Evolutionary conservation across 2,888 invertebrate species (phyloP).

Genomic region (Meta bourneti): DNA sequence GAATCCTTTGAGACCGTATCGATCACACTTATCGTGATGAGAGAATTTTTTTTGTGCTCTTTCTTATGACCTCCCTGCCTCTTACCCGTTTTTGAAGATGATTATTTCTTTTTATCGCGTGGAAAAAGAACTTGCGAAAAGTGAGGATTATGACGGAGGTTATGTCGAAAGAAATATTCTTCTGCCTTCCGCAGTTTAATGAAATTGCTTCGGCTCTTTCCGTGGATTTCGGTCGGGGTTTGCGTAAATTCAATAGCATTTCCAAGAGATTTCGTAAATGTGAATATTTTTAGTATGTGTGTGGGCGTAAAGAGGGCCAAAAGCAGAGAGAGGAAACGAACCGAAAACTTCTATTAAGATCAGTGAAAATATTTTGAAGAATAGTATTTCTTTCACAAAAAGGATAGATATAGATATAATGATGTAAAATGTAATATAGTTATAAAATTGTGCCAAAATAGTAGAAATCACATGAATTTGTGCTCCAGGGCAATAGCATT

Average conservation of each 20-base stretch:
- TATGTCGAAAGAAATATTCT: constrained; percentile 61
- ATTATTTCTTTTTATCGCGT: constrained; percentile 14
- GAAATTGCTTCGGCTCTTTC: constrained; percentile 46
- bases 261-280: background rate
- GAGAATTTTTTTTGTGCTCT: constrained; percentile 55
- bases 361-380: too few relatives aligned
- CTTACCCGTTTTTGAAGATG: constrained; percentile 60
- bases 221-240: background rate
- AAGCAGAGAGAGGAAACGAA: background rate
- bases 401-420: too few relatives aligned
- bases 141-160: constrained; percentile 69
- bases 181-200: constrained; percentile 34
- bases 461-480: too few relatives aligned
- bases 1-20: constrained; percentile 74
- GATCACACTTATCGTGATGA: constrained; percentile 76
- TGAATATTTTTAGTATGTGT: background rate
- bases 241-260: background rate
- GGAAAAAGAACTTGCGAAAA: constrained; percentile 50
- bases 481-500: too few relatives aligned
- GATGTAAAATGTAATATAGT: too few relatives aligned
- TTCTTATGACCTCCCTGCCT: constrained; percentile 51
- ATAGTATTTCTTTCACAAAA: too few relatives aligned
- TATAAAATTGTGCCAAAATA: too few relatives aligned
- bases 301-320: background rate
- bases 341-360: too few relatives aligned